Percentiles rank a stretch among this genome's conserved stretches.
phyloP scores from a whole-genome alignment of 30 jellyfish, hydroid and myxozoan genomes.

The Hydractinia echinata region DNA sequence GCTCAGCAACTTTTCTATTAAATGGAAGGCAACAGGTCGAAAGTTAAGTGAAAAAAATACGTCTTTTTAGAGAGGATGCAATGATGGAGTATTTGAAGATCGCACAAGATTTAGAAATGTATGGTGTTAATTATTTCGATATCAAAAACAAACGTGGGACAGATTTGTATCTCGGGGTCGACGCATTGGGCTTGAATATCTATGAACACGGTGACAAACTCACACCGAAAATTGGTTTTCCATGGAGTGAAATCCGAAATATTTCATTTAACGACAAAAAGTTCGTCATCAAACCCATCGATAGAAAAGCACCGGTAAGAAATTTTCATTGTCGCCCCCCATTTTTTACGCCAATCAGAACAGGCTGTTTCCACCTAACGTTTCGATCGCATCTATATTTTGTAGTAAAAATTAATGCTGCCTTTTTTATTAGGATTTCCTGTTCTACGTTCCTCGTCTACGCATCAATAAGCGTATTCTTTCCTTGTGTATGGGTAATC shows the following conservation, averaged over 20 bases:
- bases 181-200: constrained; percentile 88
- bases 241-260: constrained; percentile 95
- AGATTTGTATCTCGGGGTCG: constrained; percentile 91
- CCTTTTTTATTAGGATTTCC: constrained; percentile 58
- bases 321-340: background rate
- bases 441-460: constrained; percentile 76
- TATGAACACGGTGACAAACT: constrained; percentile 88
- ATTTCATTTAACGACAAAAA: constrained; percentile 82
- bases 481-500: constrained; percentile 96
- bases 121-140: constrained; percentile 94
- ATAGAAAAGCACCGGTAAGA: constrained; percentile 86
- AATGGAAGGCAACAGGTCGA: too few species aligned
- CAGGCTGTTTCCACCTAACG: background rate
- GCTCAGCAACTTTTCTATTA: background rate
- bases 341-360: too few species aligned
- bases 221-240: constrained; percentile 94
- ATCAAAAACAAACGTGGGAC: constrained; percentile 93
- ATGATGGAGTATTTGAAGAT: constrained; percentile 78
- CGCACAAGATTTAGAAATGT: constrained; percentile 95
- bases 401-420: background rate
- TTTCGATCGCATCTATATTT: background rate
- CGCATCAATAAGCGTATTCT: constrained; percentile 89
- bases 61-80: constrained; percentile 68
- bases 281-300: constrained; percentile 94
- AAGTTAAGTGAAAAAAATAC: background rate